Evolutionary conservation across 1,140 invertebrate genomes (phyloP).

Genomic region (Andrena cerasifolii): DNA sequence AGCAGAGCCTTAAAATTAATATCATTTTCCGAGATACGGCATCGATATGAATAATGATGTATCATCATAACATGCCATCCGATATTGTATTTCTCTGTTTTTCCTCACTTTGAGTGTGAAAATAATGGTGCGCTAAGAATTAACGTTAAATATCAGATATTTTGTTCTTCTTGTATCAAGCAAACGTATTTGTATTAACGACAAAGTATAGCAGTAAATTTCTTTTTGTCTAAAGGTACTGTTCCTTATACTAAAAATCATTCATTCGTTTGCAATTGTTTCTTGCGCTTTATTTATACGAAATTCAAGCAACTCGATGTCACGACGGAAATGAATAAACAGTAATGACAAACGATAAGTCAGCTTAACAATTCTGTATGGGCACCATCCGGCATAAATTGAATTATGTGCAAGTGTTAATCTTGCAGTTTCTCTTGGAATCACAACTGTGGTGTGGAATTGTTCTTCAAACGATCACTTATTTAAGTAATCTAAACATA

Average conservation of each 20-base stretch:
- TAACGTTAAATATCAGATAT: constrained; percentile 15
- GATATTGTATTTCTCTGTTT: constrained; percentile 32
- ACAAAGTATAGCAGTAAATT: constrained; percentile 2
- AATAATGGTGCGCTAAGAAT: constrained; percentile 10
- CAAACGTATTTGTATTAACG: background rate
- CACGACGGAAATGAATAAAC: constrained; percentile 5
- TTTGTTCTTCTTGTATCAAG: background rate
- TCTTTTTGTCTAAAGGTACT: background rate
- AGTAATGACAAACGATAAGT: background rate
- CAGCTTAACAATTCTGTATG: too few relatives aligned
- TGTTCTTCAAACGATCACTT: background rate
- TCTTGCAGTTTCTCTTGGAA: background rate
- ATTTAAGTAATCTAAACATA: background rate
- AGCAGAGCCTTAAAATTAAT: background rate
- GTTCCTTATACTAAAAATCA: constrained; percentile 1
- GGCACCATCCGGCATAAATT: background rate
- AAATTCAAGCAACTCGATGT: background rate
- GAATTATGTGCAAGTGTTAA: background rate
- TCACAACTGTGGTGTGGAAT: constrained; percentile 2
- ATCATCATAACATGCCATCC: constrained; percentile 8
- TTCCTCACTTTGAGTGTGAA: constrained; percentile 7
- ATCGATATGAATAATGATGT: constrained; percentile 12
- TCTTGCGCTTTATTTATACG: background rate
- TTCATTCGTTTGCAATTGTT: background rate
- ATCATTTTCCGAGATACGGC: constrained; percentile 17